phyloP scores from a whole-genome alignment of 1,140 invertebrate genomes.

The Apis mellifera region Amel_HAv3.1 CM009941.2:10168001-10168500 shows the following conservation, averaged over 20 bases:
- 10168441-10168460: not conserved
- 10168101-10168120: not conserved
- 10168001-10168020: not conserved
- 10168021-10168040: not conserved
- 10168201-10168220: not conserved
- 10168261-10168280: not conserved
- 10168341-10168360: not conserved
- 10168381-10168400: not conserved
- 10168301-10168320: no score
- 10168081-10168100: not conserved
- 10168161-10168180: not conserved
- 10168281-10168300: not conserved
- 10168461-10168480: not conserved
- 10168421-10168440: not conserved
- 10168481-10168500: not conserved
- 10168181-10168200: not conserved
- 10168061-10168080: not conserved
- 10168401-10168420: not conserved
- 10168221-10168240: not conserved
- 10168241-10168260: not conserved
- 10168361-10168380: no score
- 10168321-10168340: not conserved
- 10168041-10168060: not conserved
- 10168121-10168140: constrained; percentile 13
- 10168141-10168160: not conserved